A percentile compares a stretch with the other conserved stretches of the same genome.
These are phyloP conservation scores for Rhinichthys osculus DNA, from an alignment of 2,797 vertebrate species.

Conservation along the genomic window DNA sequence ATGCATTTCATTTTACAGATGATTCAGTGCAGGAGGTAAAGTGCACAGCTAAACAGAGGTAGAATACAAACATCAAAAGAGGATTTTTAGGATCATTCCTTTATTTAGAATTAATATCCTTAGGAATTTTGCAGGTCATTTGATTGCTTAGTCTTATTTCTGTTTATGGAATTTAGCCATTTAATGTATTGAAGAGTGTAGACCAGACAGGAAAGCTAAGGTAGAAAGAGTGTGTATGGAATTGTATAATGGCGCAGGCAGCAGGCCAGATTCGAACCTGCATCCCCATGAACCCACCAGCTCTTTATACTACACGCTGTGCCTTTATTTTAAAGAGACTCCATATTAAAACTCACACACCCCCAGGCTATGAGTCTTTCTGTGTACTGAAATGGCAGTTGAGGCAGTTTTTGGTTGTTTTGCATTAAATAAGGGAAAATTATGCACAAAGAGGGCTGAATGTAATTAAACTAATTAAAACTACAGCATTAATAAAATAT, in stretches of 20 bases:
- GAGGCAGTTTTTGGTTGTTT: slow-evolving; percentile 70
- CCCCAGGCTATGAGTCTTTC: slow-evolving; percentile 32
- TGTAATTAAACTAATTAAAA: slow-evolving; percentile 87
- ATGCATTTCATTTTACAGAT: slow-evolving; percentile 40
- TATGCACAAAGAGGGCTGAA: slow-evolving; percentile 81
- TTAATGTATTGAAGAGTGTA: not conserved
- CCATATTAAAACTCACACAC: slow-evolving; percentile 30
- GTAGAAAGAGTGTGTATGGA: not conserved
- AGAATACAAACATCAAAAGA: not conserved
- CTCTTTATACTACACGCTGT: not conserved
- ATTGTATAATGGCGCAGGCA: not conserved
- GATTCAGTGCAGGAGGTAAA: slow-evolving; percentile 14
- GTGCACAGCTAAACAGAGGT: slow-evolving; percentile 3
- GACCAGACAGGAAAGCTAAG: not conserved
- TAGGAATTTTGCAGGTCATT: not conserved
- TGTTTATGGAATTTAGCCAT: not conserved
- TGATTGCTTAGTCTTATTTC: not conserved
- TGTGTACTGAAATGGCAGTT: slow-evolving; percentile 73
- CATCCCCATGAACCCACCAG: not conserved
- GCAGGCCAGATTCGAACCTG: not conserved
- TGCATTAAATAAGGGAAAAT: slow-evolving; percentile 78
- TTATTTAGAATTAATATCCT: slow-evolving; percentile 3
- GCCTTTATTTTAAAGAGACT: slow-evolving; percentile 40
- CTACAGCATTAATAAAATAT: slow-evolving; percentile 87
- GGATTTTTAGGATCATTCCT: not conserved